A percentile compares a stretch with the other conserved stretches of the same genome.
phyloP scores from a whole-genome alignment of 2,113 vertebrate species.

The Labrus mixtus region DNA sequence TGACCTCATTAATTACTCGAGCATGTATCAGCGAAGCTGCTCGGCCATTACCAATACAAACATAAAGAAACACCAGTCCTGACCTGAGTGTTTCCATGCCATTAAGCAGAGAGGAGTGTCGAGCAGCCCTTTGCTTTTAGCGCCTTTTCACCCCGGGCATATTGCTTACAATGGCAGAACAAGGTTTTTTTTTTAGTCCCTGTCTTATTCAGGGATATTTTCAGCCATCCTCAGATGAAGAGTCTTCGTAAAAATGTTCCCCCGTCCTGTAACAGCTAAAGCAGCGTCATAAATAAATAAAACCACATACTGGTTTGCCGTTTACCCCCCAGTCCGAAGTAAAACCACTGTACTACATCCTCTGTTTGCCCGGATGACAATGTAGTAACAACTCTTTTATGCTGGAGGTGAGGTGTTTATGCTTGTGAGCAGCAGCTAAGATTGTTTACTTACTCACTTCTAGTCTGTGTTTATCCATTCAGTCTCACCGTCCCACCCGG shows the following conservation, averaged over 20 bases:
- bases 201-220: slow-evolving; percentile 58
- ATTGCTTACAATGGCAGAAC: slow-evolving; percentile 74
- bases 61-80: slow-evolving; percentile 41
- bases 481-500: slow-evolving; percentile 52
- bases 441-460: slow-evolving; percentile 68
- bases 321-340: slow-evolving; percentile 11
- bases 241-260: slow-evolving; percentile 54
- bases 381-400: slow-evolving; percentile 43
- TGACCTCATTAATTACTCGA: slow-evolving; percentile 66
- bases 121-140: slow-evolving; percentile 72
- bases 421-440: slow-evolving; percentile 59
- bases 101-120: slow-evolving; percentile 66
- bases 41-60: slow-evolving; percentile 56
- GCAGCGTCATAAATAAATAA: slow-evolving; percentile 74
- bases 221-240: slow-evolving; percentile 45
- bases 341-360: slow-evolving; percentile 43
- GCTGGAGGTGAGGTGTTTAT: slow-evolving; percentile 42
- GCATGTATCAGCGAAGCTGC: slow-evolving; percentile 31
- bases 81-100: slow-evolving; percentile 69
- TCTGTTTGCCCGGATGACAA: slow-evolving; percentile 36
- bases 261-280: slow-evolving; percentile 53
- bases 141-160: slow-evolving; percentile 69
- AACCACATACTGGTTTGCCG: slow-evolving; percentile 34
- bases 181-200: slow-evolving; percentile 35
- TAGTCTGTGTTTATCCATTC: slow-evolving; percentile 64